Evolutionary conservation across 2,888 invertebrate species (phyloP).

Genomic region (Microplitis manilae): DNA sequence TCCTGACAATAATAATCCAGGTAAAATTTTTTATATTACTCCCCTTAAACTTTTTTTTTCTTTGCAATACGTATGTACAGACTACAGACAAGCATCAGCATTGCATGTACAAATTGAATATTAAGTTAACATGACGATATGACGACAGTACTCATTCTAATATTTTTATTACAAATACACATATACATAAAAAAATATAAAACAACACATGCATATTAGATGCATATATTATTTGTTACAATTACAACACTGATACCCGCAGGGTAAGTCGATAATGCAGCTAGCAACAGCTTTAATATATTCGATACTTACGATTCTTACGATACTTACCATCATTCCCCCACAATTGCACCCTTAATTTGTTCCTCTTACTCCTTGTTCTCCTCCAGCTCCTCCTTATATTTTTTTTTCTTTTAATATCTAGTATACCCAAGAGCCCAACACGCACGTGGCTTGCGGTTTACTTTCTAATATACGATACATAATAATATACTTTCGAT

Average conservation of each 20-base stretch:
- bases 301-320: conserved; percentile 33
- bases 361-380: no score
- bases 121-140: not conserved
- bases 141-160: not conserved
- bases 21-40: not conserved
- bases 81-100: not conserved
- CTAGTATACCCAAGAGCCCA: not conserved
- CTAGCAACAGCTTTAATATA: conserved; percentile 45
- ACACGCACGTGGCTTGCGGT: conserved; percentile 25
- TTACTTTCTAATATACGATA: not conserved
- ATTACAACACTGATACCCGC: not conserved
- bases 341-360: not conserved
- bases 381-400: not conserved
- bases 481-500: conserved; percentile 26
- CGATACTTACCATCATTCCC: conserved; percentile 8
- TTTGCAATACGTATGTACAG: not conserved
- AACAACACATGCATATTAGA: not conserved
- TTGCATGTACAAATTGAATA: not conserved
- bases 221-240: not conserved
- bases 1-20: conserved; percentile 15
- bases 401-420: not conserved
- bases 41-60: not conserved
- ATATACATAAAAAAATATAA: conserved; percentile 13
- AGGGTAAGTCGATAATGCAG: conserved; percentile 45
- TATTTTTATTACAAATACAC: not conserved